phyloP scores from a whole-genome alignment of 2,888 invertebrate genomes.

The Acanthosepion pharaonis region DNA sequence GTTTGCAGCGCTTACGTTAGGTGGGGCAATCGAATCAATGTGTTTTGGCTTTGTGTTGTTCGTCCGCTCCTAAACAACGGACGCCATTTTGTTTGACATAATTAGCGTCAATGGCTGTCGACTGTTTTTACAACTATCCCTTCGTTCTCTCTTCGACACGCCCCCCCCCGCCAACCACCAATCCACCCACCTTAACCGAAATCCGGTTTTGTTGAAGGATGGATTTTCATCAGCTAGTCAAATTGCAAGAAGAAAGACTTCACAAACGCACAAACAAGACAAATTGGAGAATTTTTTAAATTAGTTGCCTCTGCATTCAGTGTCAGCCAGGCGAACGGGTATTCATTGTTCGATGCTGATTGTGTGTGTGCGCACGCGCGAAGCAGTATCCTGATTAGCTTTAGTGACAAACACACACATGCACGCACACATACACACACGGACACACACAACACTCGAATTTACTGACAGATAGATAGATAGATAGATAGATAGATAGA shows the following conservation, averaged over 20 bases:
- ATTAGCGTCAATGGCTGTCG: not conserved
- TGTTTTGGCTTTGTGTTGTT: not conserved
- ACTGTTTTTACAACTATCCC: not conserved
- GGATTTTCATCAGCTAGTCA: not conserved
- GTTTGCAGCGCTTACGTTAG: no score
- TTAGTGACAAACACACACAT: not conserved
- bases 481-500: no score
- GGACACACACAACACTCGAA: no score
- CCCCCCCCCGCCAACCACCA: not conserved
- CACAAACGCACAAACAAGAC: not conserved
- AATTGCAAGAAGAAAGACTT: not conserved
- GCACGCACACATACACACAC: no score
- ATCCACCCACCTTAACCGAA: not conserved
- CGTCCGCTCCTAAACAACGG: not conserved
- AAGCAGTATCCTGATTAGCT: not conserved
- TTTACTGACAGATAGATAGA: no score
- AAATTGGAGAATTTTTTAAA: not conserved
- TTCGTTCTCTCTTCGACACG: not conserved
- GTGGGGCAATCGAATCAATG: not conserved
- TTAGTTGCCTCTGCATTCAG: not conserved
- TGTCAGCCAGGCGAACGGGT: conserved; percentile 5
- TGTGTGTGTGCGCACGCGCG: not conserved
- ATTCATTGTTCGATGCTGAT: not conserved
- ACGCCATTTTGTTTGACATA: not conserved
- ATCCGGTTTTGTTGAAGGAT: not conserved